These are phyloP conservation scores for Odontamblyopus rebecca DNA, from an alignment of 2,797 vertebrate genomes.

Conservation along the genomic window DNA sequence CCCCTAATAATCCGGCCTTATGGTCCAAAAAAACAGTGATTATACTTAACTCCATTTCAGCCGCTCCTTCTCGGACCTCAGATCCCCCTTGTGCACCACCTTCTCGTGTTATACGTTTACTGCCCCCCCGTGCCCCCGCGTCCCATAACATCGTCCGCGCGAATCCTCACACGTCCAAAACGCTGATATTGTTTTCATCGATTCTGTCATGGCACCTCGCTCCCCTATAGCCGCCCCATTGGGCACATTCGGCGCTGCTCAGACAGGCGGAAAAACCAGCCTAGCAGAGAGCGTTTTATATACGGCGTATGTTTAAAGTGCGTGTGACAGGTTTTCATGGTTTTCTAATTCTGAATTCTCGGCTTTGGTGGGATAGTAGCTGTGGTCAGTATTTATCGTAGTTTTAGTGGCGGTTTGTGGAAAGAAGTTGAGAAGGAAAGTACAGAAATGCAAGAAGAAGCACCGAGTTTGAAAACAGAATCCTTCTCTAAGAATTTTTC, in stretches of 20 bases:
- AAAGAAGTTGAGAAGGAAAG: no score
- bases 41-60: background rate
- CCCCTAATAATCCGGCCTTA: no score
- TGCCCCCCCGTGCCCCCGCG: background rate
- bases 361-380: no score
- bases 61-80: background rate
- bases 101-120: background rate
- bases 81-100: background rate
- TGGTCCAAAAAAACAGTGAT: no score
- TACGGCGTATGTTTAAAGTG: background rate
- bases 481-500: no score
- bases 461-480: no score
- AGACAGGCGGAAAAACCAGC: conserved; percentile 25
- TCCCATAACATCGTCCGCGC: background rate
- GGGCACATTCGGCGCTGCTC: conserved; percentile 45
- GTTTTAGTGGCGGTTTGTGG: no score
- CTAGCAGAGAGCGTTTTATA: background rate
- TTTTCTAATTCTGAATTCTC: no score
- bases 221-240: conserved; percentile 73
- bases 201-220: conserved; percentile 73
- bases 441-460: no score
- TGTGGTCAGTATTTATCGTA: no score
- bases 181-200: conserved; percentile 77
- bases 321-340: no score
- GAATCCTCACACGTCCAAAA: conserved; percentile 52